A percentile compares a stretch with the other conserved stretches of the same genome.
Evolutionary conservation across 2,797 vertebrate species (phyloP).

Genomic region (Muraenolepis orangiensis): DNA sequence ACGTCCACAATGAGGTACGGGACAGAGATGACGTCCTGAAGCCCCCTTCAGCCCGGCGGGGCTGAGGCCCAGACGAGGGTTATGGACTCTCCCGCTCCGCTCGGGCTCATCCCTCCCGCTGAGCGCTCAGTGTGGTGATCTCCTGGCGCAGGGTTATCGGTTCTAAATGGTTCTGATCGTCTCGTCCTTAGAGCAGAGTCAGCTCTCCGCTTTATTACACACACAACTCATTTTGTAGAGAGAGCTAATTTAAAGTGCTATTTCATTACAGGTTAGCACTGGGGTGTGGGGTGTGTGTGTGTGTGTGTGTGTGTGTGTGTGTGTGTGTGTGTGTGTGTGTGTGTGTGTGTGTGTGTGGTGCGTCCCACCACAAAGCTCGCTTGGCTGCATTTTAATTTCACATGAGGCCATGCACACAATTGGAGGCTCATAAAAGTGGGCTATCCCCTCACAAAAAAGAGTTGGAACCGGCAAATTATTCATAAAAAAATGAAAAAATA

Average conservation of each 20-base stretch:
- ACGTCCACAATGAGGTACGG: too few species aligned
- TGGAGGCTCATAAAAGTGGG: slow-evolving; percentile 68
- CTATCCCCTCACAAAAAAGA: slow-evolving; percentile 60
- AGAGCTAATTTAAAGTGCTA: slow-evolving; percentile 64
- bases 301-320: background rate
- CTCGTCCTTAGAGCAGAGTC: slow-evolving; percentile 34
- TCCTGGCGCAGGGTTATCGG: background rate
- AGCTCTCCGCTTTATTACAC: slow-evolving; percentile 54
- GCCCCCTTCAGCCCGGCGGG: too few species aligned
- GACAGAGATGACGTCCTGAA: too few species aligned
- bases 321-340: background rate
- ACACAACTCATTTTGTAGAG: slow-evolving; percentile 68
- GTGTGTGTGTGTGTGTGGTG: too few species aligned
- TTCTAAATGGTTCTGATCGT: background rate
- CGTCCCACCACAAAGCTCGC: slow-evolving; percentile 41
- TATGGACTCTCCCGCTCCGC: too few species aligned
- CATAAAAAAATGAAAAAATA: slow-evolving; percentile 54
- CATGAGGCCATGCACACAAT: slow-evolving; percentile 72
- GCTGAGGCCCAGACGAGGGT: too few species aligned
- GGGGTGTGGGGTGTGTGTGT: slow-evolving; percentile 21
- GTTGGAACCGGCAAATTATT: slow-evolving; percentile 68
- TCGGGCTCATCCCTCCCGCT: too few species aligned
- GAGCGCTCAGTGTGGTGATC: background rate
- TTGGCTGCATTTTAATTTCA: slow-evolving; percentile 75
- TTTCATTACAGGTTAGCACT: slow-evolving; percentile 62